Percentiles rank a stretch among this genome's conserved stretches.
These are phyloP conservation scores for Hyposmocoma kahamanoa DNA, from an alignment of 1,140 invertebrate genomes.

Conservation along the genomic window DNA sequence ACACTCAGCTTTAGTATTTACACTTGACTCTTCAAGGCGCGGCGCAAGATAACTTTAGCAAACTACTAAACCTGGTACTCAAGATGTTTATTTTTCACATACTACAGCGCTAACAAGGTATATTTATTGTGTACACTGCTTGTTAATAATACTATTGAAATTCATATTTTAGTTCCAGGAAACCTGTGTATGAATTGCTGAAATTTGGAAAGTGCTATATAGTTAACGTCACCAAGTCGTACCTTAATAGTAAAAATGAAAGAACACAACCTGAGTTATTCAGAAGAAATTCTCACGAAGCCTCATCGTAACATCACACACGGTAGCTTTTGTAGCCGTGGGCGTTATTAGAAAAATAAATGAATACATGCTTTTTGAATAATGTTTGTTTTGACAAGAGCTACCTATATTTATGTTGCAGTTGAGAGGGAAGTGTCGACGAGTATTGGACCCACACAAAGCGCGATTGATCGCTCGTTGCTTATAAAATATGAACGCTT, in stretches of 20 bases:
- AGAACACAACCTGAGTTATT: slow-evolving; percentile 29
- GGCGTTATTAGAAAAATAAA: slow-evolving; percentile 62
- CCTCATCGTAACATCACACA: slow-evolving; percentile 41
- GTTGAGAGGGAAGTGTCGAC: slow-evolving; percentile 40
- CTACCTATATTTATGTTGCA: slow-evolving; percentile 44
- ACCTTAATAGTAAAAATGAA: too few species aligned
- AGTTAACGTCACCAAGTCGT: slow-evolving; percentile 9
- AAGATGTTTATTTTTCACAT: slow-evolving; percentile 67
- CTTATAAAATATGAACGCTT: slow-evolving; percentile 58
- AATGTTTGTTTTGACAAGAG: slow-evolving; percentile 64
- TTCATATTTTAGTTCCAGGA: too few species aligned
- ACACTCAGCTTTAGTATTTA: slow-evolving; percentile 52
- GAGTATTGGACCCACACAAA: slow-evolving; percentile 66
- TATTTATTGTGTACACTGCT: slow-evolving; percentile 47
- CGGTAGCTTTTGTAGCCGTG: slow-evolving; percentile 36
- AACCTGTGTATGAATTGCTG: not conserved
- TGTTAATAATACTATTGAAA: slow-evolving; percentile 29
- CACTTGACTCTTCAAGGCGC: slow-evolving; percentile 54
- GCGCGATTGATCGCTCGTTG: slow-evolving; percentile 53
- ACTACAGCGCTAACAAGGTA: slow-evolving; percentile 44
- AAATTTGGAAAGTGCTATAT: slow-evolving; percentile 16
- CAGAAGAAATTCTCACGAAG: slow-evolving; percentile 36
- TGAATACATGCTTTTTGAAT: slow-evolving; percentile 60
- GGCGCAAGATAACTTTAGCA: slow-evolving; percentile 63
- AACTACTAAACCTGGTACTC: slow-evolving; percentile 51